These are phyloP conservation scores for Lepus timidus DNA, from an alignment of 2,113 vertebrate species.

Conservation along the genomic window DNA sequence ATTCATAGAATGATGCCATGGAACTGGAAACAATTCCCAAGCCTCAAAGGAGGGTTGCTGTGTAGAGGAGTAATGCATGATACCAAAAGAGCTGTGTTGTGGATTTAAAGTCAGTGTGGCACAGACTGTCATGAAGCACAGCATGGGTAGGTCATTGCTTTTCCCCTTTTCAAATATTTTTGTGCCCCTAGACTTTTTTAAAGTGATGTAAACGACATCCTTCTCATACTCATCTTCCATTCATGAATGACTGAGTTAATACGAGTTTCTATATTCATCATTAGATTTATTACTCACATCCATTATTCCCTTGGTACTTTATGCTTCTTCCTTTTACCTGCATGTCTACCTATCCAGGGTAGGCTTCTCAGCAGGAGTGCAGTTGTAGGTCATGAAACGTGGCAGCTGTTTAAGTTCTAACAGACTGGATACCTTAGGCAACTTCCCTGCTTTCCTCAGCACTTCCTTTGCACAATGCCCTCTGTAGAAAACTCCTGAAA, in stretches of 20 bases:
- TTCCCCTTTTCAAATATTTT: not conserved
- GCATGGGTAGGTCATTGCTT: not conserved
- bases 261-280: not conserved
- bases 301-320: not conserved
- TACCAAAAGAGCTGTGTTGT: not conserved
- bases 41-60: not conserved
- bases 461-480: not conserved
- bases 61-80: not conserved
- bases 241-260: not conserved
- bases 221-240: conserved; percentile 35
- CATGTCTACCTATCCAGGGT: not conserved
- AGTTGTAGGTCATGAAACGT: not conserved
- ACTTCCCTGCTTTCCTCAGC: not conserved
- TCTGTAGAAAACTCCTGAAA: not conserved
- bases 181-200: not conserved
- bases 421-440: not conserved
- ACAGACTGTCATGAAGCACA: not conserved
- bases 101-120: not conserved
- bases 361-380: not conserved
- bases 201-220: not conserved
- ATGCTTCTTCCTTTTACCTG: not conserved
- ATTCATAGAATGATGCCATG: not conserved
- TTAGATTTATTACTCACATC: not conserved
- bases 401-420: not conserved
- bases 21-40: not conserved